A percentile compares a stretch with the other conserved stretches of the same genome.
Conservation (phyloP, 1,140 invertebrate genomes). For the Eupeodes corollae region DNA sequence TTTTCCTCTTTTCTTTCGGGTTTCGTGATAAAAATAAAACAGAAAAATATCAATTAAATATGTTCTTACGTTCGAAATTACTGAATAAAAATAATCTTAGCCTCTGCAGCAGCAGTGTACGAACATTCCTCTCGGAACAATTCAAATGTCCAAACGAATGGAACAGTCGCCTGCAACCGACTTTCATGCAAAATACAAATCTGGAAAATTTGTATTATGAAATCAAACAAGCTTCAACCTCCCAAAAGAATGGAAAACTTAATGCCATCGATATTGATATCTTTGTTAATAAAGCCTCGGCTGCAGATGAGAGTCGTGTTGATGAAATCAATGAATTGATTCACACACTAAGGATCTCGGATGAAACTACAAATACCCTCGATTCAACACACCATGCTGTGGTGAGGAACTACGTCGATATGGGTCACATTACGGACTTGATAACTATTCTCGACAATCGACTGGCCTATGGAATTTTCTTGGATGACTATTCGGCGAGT, state of each 20-base stretch:
- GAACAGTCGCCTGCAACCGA: too few relatives aligned
- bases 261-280: conserved; percentile 64
- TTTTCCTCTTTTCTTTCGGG: too few relatives aligned
- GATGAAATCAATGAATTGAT: conserved; percentile 60
- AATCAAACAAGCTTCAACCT: too few relatives aligned
- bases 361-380: conserved; percentile 54
- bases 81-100: too few relatives aligned
- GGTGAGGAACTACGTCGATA: conserved; percentile 53
- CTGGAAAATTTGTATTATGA: too few relatives aligned
- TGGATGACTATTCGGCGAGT: conserved; percentile 67
- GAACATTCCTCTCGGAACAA: too few relatives aligned
- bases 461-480: conserved; percentile 80
- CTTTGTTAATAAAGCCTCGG: conserved; percentile 50
- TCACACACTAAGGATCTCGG: conserved; percentile 55
- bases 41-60: too few relatives aligned
- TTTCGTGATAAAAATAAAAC: too few relatives aligned
- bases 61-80: too few relatives aligned
- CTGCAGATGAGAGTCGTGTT: conserved; percentile 33
- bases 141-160: too few relatives aligned
- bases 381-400: conserved; percentile 74
- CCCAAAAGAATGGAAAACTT: conserved; percentile 29
- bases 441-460: conserved; percentile 65
- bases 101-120: too few relatives aligned
- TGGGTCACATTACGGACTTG: conserved; percentile 47
- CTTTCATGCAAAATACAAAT: too few relatives aligned